A percentile compares a stretch with the other conserved stretches of the same genome.
Conservation (phyloP, 2,888 invertebrate species). For the Anthrax anthrax region DNA sequence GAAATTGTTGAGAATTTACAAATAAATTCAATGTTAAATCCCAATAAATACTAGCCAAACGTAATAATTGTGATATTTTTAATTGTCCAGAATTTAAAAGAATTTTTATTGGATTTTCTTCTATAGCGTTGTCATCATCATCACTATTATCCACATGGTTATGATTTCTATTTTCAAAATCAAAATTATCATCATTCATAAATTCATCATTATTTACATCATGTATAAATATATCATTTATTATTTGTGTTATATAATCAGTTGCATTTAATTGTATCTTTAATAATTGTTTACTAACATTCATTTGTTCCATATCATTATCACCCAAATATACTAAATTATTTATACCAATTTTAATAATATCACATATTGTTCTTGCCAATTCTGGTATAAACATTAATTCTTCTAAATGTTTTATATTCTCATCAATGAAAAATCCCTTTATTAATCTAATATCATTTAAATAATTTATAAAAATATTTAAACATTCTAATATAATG, state of each 20-base stretch:
- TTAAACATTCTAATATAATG: constrained; percentile 24
- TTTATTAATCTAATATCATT: constrained; percentile 29
- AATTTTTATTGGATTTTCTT: background rate
- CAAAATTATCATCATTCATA: background rate
- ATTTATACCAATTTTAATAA: constrained; percentile 31
- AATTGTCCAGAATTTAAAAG: background rate
- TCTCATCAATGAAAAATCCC: constrained; percentile 29
- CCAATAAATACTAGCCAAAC: constrained; percentile 29
- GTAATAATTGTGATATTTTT: constrained; percentile 5
- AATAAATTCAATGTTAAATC: constrained; percentile 28
- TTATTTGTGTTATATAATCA: constrained; percentile 4
- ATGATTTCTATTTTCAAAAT: background rate
- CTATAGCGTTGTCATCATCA: background rate
- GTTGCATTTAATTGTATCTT: constrained; percentile 22
- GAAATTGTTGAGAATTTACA: constrained; percentile 26
- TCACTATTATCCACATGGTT: no score
- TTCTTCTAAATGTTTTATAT: constrained; percentile 28
- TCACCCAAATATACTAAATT: constrained; percentile 28
- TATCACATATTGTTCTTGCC: constrained; percentile 26
- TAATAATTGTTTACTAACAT: constrained; percentile 23
- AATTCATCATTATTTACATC: background rate
- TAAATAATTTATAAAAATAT: constrained; percentile 29
- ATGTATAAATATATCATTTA: constrained; percentile 1
- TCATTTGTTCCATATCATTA: constrained; percentile 22
- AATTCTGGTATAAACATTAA: constrained; percentile 24